Evolutionary conservation across 2,113 vertebrate genomes (phyloP), one percentile per base, ranked within the genome.

Genomic region (Campylomormyrus numenius): DNA sequence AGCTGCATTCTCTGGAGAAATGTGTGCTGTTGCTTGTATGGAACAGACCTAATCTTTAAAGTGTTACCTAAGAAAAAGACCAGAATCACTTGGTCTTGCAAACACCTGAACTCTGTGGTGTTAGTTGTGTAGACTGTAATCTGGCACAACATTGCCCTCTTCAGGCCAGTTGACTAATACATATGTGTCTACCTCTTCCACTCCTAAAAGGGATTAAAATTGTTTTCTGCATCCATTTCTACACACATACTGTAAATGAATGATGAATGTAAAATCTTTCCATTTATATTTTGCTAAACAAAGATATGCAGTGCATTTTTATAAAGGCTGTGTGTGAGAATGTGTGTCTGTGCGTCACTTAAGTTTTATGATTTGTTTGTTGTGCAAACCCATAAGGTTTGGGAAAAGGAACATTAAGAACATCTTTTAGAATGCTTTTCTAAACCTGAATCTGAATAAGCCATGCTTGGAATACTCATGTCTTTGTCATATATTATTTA

Each of bases 141-240:
- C 48, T 89, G 88, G 70, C 15, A 39, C 88, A 89, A 80, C 88
- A 89, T 24, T 89, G 88, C 88, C 88, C 88, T 89, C 88, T 89
- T 49, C 46, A 77, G 88, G 66, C n/a, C 62, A 66, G 5, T 80
- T 27, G 88, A 77, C 15, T 77, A 46, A 46, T 84, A 21, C 2
- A 45, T 15, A 39, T 48, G 17, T 7, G 15, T 15, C 58, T 70
- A 70, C 15, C 35, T 66, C 62, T 80, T 80, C 17, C 77, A 21
- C 19, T 42, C 15, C 19, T 42, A 46, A 83, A 35, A 45, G 19
- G 39, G 77, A 45, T 17, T 83, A 83, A 42, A 42, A 84, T 46
- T 5, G 31, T 84, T 42, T 80, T 42, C 74, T 39, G 31, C 15
- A 42, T 17, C 27, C 13, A 80, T 8, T 13, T 17, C 74, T 42